Evolutionary conservation across 2,113 vertebrate species (phyloP).

Genomic region (Amphilophus citrinellus): DNA sequence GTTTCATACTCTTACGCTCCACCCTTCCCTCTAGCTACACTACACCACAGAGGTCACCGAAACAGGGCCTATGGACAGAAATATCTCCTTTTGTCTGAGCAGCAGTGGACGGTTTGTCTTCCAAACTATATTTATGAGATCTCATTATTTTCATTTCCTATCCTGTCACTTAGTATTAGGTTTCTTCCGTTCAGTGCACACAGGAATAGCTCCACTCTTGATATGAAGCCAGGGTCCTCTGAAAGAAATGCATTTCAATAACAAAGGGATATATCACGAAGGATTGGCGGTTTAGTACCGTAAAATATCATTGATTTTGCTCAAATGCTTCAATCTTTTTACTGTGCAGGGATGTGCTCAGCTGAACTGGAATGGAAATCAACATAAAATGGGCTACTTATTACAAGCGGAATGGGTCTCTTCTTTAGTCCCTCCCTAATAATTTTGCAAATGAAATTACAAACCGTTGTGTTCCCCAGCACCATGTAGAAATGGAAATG

Average conservation of each 20-base stretch:
- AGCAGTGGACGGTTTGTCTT: constrained; percentile 55
- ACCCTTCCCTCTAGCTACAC: not conserved
- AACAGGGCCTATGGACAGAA: constrained; percentile 57
- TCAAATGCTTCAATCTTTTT: constrained; percentile 65
- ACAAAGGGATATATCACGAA: constrained; percentile 65
- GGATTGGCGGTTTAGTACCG: constrained; percentile 62
- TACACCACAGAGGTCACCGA: constrained; percentile 51
- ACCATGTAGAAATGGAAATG: constrained; percentile 72
- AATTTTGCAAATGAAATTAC: constrained; percentile 75
- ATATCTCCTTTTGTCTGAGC: constrained; percentile 57
- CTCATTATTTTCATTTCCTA: constrained; percentile 79
- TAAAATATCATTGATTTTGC: constrained; percentile 72
- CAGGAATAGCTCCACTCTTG: constrained; percentile 66
- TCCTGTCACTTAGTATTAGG: constrained; percentile 77
- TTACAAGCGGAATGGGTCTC: constrained; percentile 44
- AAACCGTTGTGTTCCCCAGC: constrained; percentile 66
- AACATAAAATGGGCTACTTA: constrained; percentile 65
- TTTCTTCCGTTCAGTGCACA: constrained; percentile 58
- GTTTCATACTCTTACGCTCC: not conserved
- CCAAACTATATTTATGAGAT: constrained; percentile 70
- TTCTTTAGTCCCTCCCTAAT: constrained; percentile 55
- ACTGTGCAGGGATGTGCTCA: constrained; percentile 43
- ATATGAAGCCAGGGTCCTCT: constrained; percentile 59
- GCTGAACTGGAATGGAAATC: constrained; percentile 60
- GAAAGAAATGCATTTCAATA: constrained; percentile 69